Base-by-base conservation (phyloP, 2,888 invertebrate species). In the Bimastos eiseni region DNA sequence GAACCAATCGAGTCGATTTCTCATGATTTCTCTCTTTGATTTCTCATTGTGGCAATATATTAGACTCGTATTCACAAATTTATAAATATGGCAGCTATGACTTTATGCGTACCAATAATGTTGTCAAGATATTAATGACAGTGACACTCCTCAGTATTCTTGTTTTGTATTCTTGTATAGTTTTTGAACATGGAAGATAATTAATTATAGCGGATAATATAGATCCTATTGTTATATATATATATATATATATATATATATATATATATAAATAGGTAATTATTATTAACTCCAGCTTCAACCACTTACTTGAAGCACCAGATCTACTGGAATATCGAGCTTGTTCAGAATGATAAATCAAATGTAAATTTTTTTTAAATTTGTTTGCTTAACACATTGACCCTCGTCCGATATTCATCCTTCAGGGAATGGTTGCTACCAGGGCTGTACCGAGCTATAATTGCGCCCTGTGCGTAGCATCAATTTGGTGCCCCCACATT, bases 251-350 rank as follows among this genome's bases (percentile, higher is more conserved):
- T n/a, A n/a, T n/a, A n/a, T n/a, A n/a, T n/a, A n/a, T n/a, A n/a
- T n/a, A n/a, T n/a, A n/a, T n/a, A n/a, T 11, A 70, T 30, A 70
- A 70, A 70, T 13, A 30, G 70, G n/a, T 70, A n/a, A 70, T n/a
- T 70, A 70, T 70, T 70, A 70, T 70, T n/a, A 70, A n/a, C 70
- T 70, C 70, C 70, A 55, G 70, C 70, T 70, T 70, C 70, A n/a
- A n/a, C 70, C 70, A 70, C 70, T 49, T 17, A 24, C 49, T 70
- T 70, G 70, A 70, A n/a, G 70, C 49, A 24, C 21, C 49, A 21
- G 21, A 49, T 15, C 21, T 49, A 49, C 4, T 6, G 19, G 49
- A 24, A 49, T 49, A 49, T 49, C 24, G 49, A 24, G 49, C 49
- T 49, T 49, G 49, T 49, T 49, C 49, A 24, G 49, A 49, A 49